Conservation (phyloP, 92 coral and sea anemone species). For the Chrysogorgia sp. region DNA sequence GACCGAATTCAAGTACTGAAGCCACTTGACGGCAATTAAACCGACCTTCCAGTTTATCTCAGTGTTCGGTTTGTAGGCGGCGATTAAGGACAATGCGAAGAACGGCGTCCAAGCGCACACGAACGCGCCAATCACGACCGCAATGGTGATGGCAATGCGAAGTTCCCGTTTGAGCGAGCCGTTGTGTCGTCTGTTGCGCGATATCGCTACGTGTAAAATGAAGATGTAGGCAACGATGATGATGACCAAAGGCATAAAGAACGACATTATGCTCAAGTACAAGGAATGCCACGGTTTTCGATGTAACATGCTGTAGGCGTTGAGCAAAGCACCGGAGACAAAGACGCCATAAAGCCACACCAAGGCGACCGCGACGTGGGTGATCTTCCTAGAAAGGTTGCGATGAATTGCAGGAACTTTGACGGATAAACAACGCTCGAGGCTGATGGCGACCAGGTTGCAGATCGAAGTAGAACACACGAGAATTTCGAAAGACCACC, state of each 20-base stretch:
- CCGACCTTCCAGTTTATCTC: slow-evolving; percentile 49
- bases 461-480: slow-evolving; percentile 88
- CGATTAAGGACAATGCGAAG: slow-evolving; percentile 61
- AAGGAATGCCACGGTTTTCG: slow-evolving; percentile 67
- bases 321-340: slow-evolving; percentile 44
- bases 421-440: slow-evolving; percentile 92
- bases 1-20: slow-evolving; percentile 92
- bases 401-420: slow-evolving; percentile 88
- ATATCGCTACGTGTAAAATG: slow-evolving; percentile 80
- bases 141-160: slow-evolving; percentile 89
- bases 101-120: slow-evolving; percentile 88
- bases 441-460: slow-evolving; percentile 83
- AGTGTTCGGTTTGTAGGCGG: slow-evolving; percentile 59
- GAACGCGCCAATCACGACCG: slow-evolving; percentile 85
- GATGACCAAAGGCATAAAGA: slow-evolving; percentile 74
- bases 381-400: slow-evolving; percentile 69
- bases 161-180: slow-evolving; percentile 80
- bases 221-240: slow-evolving; percentile 76
- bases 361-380: slow-evolving; percentile 59
- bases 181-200: slow-evolving; percentile 69
- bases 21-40: slow-evolving; percentile 76
- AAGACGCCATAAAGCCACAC: slow-evolving; percentile 80
- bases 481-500: slow-evolving; percentile 81
- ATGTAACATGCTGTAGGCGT: slow-evolving; percentile 56
- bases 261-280: slow-evolving; percentile 73